Percentiles rank a stretch among this genome's conserved stretches.
phyloP scores from a whole-genome alignment of 2,797 vertebrate genomes.

The Microtus californicus region DNA sequence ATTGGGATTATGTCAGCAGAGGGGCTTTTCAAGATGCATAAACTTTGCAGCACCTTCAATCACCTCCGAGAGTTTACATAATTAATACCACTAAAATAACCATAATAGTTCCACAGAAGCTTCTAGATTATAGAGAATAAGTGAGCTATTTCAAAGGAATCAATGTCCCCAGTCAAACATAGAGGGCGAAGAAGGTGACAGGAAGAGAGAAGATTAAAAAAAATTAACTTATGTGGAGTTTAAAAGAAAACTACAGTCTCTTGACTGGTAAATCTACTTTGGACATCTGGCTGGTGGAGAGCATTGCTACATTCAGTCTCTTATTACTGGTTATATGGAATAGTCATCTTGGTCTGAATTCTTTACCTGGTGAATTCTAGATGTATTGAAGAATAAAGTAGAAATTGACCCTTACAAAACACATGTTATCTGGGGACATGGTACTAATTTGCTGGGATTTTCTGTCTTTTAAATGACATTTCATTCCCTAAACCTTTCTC shows the following conservation, averaged over 20 bases:
- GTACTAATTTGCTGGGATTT: background rate
- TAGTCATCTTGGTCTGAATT: background rate
- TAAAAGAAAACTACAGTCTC: background rate
- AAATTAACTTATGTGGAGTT: background rate
- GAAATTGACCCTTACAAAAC: background rate
- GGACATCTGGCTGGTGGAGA: background rate
- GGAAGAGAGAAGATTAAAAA: background rate
- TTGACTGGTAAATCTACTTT: background rate
- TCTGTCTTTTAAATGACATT: background rate
- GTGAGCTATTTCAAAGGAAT: slow-evolving; percentile 1
- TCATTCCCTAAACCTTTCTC: background rate
- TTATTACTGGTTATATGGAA: background rate
- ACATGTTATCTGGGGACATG: background rate
- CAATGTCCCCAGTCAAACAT: background rate
- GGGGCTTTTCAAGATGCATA: too few species aligned
- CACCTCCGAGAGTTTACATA: background rate
- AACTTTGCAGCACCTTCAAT: too few species aligned
- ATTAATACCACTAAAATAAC: background rate
- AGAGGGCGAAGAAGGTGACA: background rate
- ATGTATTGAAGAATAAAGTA: background rate
- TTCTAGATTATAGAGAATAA: background rate
- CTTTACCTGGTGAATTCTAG: background rate
- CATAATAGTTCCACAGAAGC: background rate
- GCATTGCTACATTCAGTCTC: background rate
- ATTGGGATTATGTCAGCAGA: too few species aligned